Evolutionary conservation across 2,888 invertebrate genomes (phyloP), one percentile per base, ranked within the genome.

Genomic region (Eilema caniola): DNA sequence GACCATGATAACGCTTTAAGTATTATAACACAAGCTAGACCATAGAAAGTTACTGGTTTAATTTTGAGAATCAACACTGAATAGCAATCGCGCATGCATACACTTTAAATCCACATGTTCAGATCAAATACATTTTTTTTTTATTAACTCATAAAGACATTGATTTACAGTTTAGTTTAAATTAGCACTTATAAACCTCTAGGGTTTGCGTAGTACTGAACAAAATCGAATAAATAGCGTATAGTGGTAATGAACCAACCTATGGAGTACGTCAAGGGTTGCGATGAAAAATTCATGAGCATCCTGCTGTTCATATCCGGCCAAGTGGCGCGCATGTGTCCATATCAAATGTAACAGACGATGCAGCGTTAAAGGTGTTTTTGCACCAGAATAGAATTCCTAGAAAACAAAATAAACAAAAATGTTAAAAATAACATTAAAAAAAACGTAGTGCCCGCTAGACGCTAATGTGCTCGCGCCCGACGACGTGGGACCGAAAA

Each of bases 201-300:
- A n/a, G n/a, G n/a, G n/a, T n/a, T n/a, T n/a, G n/a, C n/a, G n/a
- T n/a, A n/a, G n/a, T n/a, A n/a, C n/a, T n/a, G n/a, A n/a, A n/a
- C n/a, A n/a, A n/a, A n/a, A n/a, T n/a, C n/a, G n/a, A n/a, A n/a
- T n/a, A n/a, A 65, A 37, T n/a, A 33, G 56, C 16, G 60, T 59
- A 66, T 41, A 37, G 23, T 66, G 20, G n/a, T 60, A 69, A 53
- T 69, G 37, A 61, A 75, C 73, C 63, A 76, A 95, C 89, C 98
- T 96, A 91, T 99, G 99, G 73, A 99, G 94, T 14, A 99, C 98
- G 88, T 99, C 98, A 64, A 99, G 96, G 0, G 98, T 98, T 56
- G 99, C 99, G 79, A 99, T 99, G 89, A 99, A 98, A 95, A 99
- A 99, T 95, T 99, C 99, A 88, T 99, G 99, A 31, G 99, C 99